Conservation (phyloP, 2,113 vertebrate genomes). For the Orycteropus afer region DNA sequence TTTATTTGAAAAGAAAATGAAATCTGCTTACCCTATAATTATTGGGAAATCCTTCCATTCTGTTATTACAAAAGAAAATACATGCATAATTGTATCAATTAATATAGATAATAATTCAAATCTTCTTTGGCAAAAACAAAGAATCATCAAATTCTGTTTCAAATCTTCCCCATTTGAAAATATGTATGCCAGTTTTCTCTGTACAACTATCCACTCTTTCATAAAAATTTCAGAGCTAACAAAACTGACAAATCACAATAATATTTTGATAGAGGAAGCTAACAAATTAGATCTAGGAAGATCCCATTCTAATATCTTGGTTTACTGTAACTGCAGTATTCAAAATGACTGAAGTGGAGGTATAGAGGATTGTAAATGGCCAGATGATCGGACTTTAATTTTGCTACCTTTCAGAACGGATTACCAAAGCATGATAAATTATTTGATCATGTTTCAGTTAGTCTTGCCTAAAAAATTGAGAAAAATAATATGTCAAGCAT, state of each 20-base stretch:
- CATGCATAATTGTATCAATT: not conserved
- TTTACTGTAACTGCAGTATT: not conserved
- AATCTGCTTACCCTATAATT: not conserved
- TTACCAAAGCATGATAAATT: not conserved
- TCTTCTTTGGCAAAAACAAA: not conserved
- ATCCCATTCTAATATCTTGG: constrained; percentile 25
- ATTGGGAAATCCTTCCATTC: not conserved
- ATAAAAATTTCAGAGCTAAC: not conserved
- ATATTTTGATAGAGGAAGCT: not conserved
- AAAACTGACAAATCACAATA: not conserved
- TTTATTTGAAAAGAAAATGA: constrained; percentile 39
- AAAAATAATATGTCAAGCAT: not conserved
- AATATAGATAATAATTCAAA: constrained; percentile 32
- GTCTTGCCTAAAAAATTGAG: not conserved
- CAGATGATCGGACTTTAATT: not conserved
- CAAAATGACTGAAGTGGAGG: not conserved
- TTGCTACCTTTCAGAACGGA: not conserved
- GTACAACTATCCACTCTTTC: not conserved
- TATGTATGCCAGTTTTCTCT: not conserved
- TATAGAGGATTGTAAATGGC: not conserved
- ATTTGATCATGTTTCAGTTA: constrained; percentile 11
- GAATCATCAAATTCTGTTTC: not conserved
- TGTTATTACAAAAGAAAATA: not conserved
- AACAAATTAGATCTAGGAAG: constrained; percentile 10
- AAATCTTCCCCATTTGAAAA: not conserved